Base-by-base conservation (phyloP, 2,888 invertebrate species). In the Cataglyphis livida region DNA sequence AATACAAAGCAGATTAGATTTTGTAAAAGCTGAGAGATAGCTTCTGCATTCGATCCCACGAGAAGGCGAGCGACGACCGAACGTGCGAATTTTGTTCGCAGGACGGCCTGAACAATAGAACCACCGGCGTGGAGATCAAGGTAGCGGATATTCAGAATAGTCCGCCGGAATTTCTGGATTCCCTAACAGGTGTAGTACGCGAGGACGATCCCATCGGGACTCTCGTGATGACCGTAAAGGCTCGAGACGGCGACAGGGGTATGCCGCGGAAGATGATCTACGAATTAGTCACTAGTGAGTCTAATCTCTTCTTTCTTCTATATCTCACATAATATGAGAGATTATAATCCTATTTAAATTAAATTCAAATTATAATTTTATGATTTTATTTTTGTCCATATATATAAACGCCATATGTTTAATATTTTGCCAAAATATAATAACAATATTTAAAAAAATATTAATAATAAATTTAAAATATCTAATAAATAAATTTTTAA, bases 171-270 rank as follows among this genome's bases (percentile, higher is more conserved):
- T 98, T 98, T 95, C 96, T 96, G 66, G 98, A 98, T 0, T 96
- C 98, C 0, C 95, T 98, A 78, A 97, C 97, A 18, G 97, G 97
- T 0, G 96, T 98, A 35, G 96, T 98, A 48, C 95, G 96, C 35
- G 98, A 98, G 93, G 97, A 98, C 91, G 97, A 97, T 81, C 96
- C 97, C 0, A 98, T 98, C 57, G 98, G 98, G 15, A 97, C 97
- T 0, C 95, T 97, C 61, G 97, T 98, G 0, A 96, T 98, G 95
- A 97, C 96, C 0, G 95, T 98, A 12, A 96, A 96, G 92, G 98
- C 98, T 0, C 95, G 97, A 64, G 98, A 98, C 93, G 98, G 98
- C 0, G 98, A 98, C 91, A 95, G 97, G 15, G 98, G 98, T 0
- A 96, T 97, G 92, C 98, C 98, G 0, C 95, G 98, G 73, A 96